Base-by-base conservation (phyloP, 2,888 invertebrate genomes). In the Eupeodes luniger region DNA sequence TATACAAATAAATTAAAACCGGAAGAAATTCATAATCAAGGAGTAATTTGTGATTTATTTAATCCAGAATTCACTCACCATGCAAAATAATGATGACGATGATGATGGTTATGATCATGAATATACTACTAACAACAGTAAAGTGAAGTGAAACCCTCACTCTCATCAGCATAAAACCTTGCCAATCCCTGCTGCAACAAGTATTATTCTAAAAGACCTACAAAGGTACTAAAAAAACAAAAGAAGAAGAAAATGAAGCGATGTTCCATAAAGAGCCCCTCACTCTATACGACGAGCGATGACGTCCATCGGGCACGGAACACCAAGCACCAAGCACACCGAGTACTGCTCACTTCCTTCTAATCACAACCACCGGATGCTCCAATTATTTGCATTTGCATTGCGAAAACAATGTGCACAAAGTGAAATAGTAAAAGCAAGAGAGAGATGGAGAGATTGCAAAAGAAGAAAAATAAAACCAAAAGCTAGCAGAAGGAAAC, bases 321-420 rank as follows among this genome's bases (percentile, higher is more conserved):
- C 0, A 0, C 27, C 27, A 27, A 27, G 27, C 27, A 27, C 27
- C 27, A 27, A 27, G 2, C 27, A 27, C 27, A 27, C 27, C 27
- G 27, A 27, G 3, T 27, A 27, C 19, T 76, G 62, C 80, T 55
- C 81, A 84, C 53, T 83, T 79, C 79, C 66, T 80, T 76, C 76
- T 78, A 88, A 81, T 81, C 88, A 84, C 84, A 78, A 81, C 76
- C 81, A 86, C 85, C 88, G 88, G 88, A 88, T 88, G 81, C 78
- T 88, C 81, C 88, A 88, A 88, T 88, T 88, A 88, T 78, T 88
- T 81, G 78, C 69, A 88, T 88, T 88, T 88, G 81, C 88, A 88
- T 88, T 75, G 88, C 77, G 88, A 88, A 85, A 88, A 81, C 81
- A 88, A 77, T 84, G 64, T 44, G 47, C 62, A 69, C 69, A 27